Conservation (phyloP, 2,888 invertebrate species). For the Unio pictorum region DNA sequence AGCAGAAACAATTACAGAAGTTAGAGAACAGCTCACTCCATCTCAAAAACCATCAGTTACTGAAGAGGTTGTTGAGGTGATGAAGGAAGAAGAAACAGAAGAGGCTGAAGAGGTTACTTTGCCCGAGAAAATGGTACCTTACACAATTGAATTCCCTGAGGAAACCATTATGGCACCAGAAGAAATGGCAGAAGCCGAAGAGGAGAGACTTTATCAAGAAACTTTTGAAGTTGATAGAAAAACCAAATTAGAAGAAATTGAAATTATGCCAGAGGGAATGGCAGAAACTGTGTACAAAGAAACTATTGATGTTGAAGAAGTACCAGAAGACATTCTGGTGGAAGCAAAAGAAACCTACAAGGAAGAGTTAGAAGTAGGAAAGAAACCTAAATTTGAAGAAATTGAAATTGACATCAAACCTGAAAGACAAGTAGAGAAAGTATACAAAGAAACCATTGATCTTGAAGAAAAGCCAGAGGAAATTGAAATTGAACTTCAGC, state of each 20-base stretch:
- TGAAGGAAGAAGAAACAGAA: neutral
- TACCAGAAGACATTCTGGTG: slow-evolving; percentile 3
- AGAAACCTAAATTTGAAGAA: neutral
- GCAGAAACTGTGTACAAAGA: slow-evolving; percentile 5
- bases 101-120: slow-evolving; percentile 9
- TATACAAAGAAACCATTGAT: too few relatives aligned
- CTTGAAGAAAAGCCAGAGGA: too few relatives aligned
- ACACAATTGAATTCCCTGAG: slow-evolving; percentile 9
- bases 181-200: neutral
- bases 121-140: slow-evolving; percentile 2
- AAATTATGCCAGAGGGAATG: slow-evolving; percentile 2
- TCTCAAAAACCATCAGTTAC: neutral
- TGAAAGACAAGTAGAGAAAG: too few relatives aligned
- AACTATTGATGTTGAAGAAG: slow-evolving; percentile 3
- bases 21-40: too few relatives aligned
- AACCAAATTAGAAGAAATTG: neutral
- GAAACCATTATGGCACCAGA: slow-evolving; percentile 5
- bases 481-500: too few relatives aligned
- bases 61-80: slow-evolving; percentile 1
- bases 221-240: slow-evolving; percentile 4
- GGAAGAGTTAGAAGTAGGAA: neutral
- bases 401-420: too few relatives aligned
- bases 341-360: slow-evolving; percentile 2
- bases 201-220: slow-evolving; percentile 1
- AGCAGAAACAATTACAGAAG: too few relatives aligned